Evolutionary conservation across 2,888 invertebrate species (phyloP).

Genomic region (Nomada hirtipes): DNA sequence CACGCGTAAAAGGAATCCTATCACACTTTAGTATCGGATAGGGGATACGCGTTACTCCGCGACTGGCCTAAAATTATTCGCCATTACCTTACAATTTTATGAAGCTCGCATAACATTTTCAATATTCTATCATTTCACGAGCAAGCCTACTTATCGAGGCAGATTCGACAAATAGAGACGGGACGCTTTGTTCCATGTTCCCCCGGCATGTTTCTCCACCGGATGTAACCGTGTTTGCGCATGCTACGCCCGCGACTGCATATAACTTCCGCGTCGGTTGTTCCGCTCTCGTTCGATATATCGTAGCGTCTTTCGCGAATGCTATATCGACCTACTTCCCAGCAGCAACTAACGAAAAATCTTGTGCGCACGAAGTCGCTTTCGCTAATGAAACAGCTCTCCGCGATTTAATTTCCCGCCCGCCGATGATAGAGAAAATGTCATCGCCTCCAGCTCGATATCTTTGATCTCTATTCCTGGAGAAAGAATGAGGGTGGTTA

Average conservation of each 20-base stretch:
- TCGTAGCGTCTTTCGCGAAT: conserved; percentile 11
- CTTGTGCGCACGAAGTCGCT: conserved; percentile 1
- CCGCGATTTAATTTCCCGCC: conserved; percentile 24
- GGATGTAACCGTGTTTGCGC: conserved; percentile 6
- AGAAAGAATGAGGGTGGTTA: background rate
- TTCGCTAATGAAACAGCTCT: conserved; percentile 43
- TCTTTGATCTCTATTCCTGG: background rate
- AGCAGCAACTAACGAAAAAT: conserved; percentile 32
- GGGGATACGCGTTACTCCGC: background rate
- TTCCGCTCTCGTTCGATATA: conserved; percentile 25
- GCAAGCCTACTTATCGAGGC: background rate
- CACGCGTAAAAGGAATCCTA: too few relatives aligned
- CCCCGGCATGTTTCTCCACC: background rate
- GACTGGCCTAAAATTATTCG: background rate
- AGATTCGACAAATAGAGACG: background rate
- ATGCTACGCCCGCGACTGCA: background rate
- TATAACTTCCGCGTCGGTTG: conserved; percentile 17
- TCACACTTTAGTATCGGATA: too few relatives aligned
- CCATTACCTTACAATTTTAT: background rate
- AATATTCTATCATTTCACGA: background rate
- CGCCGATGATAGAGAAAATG: conserved; percentile 24
- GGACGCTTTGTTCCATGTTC: background rate
- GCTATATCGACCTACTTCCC: conserved; percentile 35
- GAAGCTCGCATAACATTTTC: background rate
- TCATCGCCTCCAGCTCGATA: conserved; percentile 12